A percentile compares a stretch with the other conserved stretches of the same genome.
These are phyloP conservation scores for Megaceryle maxima DNA, from an alignment of 2,113 vertebrate genomes.

Conservation along the genomic window DNA sequence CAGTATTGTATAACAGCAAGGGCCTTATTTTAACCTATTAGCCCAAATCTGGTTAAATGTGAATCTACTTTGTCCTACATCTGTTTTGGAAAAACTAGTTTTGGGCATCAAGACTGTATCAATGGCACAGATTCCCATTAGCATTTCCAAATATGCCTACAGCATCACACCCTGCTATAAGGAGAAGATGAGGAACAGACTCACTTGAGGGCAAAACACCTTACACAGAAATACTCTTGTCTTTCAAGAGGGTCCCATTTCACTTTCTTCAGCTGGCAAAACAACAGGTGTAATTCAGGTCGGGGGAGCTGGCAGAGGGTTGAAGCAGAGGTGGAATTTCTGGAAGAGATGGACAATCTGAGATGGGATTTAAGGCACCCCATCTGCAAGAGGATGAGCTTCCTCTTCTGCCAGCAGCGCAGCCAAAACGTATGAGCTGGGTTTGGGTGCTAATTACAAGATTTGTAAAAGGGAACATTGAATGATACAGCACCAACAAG, in stretches of 20 bases:
- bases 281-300: background rate
- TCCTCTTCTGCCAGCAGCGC: background rate
- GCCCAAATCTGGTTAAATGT: background rate
- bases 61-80: background rate
- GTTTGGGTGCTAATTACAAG: background rate
- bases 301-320: background rate
- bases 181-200: fast-evolving
- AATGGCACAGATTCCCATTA: background rate
- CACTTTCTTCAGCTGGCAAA: background rate
- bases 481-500: background rate
- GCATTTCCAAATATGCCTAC: background rate
- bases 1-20: background rate
- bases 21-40: background rate
- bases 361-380: background rate
- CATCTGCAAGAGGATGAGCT: background rate
- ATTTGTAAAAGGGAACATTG: background rate
- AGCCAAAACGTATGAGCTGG: background rate
- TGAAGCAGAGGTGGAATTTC: background rate
- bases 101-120: background rate
- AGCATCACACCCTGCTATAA: fast-evolving
- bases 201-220: background rate
- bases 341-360: background rate
- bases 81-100: background rate
- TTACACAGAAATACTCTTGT: background rate
- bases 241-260: background rate